Evolutionary conservation across 2,888 invertebrate genomes (phyloP), one percentile per base, ranked within the genome.

Genomic region (Meteorus colon): DNA sequence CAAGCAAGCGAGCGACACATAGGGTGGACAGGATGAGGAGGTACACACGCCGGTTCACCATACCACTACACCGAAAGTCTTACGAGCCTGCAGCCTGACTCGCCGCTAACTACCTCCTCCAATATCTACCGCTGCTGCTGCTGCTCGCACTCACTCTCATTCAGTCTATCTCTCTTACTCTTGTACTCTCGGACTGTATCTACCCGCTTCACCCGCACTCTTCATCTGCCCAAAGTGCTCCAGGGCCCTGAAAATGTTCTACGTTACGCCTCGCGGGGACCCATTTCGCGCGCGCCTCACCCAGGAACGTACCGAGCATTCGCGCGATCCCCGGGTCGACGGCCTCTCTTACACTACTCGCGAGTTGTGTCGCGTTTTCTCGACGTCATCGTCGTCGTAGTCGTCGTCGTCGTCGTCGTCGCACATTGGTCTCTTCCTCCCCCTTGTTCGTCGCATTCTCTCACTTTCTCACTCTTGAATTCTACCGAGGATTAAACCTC

Each of bases 221-320:
- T 19, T 4, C 55, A 55, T 19, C 55, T 24, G 8, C 19, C 55
- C 55, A 55, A 55, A n/a, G 55, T 55, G n/a, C 19, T 55, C 87
- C 83, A 85, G 85, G 87, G 88, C 86, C 87, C 86, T 86, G 87
- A 86, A 87, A 87, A 86, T 85, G 85, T 83, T 86, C 83, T 81
- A 84, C 86, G 86, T 86, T 86, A 86, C 86, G 86, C 87, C 87
- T 87, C 85, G 86, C 86, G 86, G 86, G 87, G 88, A 87, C 88
- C 86, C 85, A 87, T 87, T 88, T 87, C 87, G 85, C 86, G 86
- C 84, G 85, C 73, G 51, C 62, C 70, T 77, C 71, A 75, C 48
- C 76, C 80, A 81, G 79, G 73, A 79, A 79, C 81, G 81, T 79
- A 79, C 19, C 77, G 75, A 79, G 77, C 74, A 73, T 69, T 72